These are phyloP conservation scores for Empidonax traillii DNA, from an alignment of 2,113 vertebrate genomes.

Conservation along the genomic window DNA sequence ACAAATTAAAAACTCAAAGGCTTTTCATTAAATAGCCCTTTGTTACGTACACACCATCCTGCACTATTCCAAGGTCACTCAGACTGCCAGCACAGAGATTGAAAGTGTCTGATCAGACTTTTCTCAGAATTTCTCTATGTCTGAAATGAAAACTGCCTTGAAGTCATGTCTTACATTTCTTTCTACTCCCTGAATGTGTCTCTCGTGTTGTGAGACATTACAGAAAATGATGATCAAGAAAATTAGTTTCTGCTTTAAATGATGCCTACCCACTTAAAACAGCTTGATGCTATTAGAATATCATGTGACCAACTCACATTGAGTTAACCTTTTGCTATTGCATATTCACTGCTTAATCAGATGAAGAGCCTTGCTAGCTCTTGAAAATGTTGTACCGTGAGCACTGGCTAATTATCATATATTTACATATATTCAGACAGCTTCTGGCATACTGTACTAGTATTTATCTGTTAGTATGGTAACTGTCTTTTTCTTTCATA, in stretches of 20 bases:
- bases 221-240: neutral
- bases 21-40: neutral
- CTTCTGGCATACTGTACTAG: neutral
- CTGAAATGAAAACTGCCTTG: conserved; percentile 9
- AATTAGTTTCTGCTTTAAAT: conserved; percentile 51
- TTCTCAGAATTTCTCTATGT: neutral
- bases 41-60: neutral
- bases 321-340: conserved; percentile 52
- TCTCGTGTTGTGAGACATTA: conserved; percentile 9
- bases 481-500: neutral
- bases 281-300: neutral
- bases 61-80: neutral
- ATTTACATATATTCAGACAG: conserved; percentile 45
- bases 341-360: conserved; percentile 55
- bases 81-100: neutral
- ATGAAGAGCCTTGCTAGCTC: conserved; percentile 27
- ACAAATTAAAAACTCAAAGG: neutral
- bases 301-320: conserved; percentile 16
- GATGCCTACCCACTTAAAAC: neutral
- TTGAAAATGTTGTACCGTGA: conserved; percentile 45
- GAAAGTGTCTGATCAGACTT: neutral
- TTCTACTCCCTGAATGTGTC: neutral
- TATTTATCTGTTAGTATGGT: neutral
- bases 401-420: conserved; percentile 39
- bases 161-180: neutral